Conservation (phyloP, 2,113 vertebrate genomes). For the Megaceryle torquata region DNA sequence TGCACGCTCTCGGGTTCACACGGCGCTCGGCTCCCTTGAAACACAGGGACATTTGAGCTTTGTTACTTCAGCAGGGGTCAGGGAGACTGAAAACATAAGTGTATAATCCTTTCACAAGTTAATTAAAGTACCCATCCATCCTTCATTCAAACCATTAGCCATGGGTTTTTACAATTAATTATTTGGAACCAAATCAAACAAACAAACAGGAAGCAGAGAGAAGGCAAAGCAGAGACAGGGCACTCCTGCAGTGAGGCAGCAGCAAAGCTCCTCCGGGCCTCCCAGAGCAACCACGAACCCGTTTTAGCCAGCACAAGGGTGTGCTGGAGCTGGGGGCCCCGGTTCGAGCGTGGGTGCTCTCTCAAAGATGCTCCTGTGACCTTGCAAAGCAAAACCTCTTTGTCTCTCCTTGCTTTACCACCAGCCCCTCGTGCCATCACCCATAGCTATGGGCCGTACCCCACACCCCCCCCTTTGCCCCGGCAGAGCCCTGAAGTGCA, state of each 20-base stretch:
- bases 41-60: neutral
- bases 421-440: rapidly evolving
- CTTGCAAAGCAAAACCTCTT: neutral
- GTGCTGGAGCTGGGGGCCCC: neutral
- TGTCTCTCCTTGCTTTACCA: neutral
- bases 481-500: neutral
- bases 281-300: neutral
- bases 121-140: constrained; percentile 47
- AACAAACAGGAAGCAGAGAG: neutral
- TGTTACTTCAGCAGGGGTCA: neutral
- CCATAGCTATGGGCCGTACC: rapidly evolving
- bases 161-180: constrained; percentile 46
- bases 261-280: neutral
- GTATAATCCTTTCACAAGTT: constrained; percentile 43
- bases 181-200: constrained; percentile 59
- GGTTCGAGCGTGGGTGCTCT: rapidly evolving
- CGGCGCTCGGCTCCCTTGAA: rapidly evolving
- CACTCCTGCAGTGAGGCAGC: neutral
- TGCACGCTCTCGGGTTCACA: rapidly evolving
- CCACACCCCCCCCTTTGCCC: neutral
- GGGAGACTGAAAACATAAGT: neutral
- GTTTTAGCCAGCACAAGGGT: neutral
- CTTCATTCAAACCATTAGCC: constrained; percentile 44
- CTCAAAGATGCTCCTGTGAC: neutral
- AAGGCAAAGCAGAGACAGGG: neutral